These are phyloP conservation scores for Semotilus atromaculatus DNA, from an alignment of 2,797 vertebrate genomes.

Conservation along the genomic window DNA sequence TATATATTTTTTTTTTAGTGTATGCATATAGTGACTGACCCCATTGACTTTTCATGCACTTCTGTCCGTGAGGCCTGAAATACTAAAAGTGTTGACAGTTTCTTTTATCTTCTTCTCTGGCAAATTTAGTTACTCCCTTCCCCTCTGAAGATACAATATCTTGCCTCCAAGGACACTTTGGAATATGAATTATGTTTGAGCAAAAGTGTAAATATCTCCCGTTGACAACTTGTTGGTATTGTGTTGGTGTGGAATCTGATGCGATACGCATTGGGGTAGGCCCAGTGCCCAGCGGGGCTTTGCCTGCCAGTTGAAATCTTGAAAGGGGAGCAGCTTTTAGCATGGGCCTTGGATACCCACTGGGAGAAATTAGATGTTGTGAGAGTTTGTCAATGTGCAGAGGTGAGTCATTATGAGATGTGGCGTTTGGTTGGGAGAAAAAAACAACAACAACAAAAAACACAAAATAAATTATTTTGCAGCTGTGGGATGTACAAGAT, in stretches of 20 bases:
- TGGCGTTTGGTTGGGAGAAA: background rate
- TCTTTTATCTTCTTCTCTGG: constrained; percentile 34
- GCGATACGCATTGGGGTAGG: constrained; percentile 64
- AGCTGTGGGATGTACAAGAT: background rate
- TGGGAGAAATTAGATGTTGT: constrained; percentile 58
- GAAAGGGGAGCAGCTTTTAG: constrained; percentile 64
- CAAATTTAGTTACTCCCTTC: constrained; percentile 65
- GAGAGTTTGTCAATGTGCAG: constrained; percentile 32
- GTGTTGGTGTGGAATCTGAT: constrained; percentile 72
- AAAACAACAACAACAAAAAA: background rate
- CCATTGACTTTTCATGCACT: background rate
- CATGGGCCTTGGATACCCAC: constrained; percentile 28
- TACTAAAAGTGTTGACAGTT: constrained; percentile 11
- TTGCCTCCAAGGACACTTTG: constrained; percentile 70
- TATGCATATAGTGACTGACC: background rate
- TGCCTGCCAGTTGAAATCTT: constrained; percentile 65
- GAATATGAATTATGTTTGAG: constrained; percentile 76
- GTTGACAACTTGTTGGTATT: constrained; percentile 78
- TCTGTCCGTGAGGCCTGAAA: constrained; percentile 19
- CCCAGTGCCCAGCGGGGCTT: constrained; percentile 44
- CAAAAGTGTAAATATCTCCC: constrained; percentile 73
- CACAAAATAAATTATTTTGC: too few species aligned
- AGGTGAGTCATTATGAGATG: constrained; percentile 25
- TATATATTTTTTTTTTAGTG: too few species aligned
- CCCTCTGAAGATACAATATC: constrained; percentile 60